These are phyloP conservation scores for Decapterus maruadsi DNA, from an alignment of 2,797 vertebrate species.

Conservation along the genomic window DNA sequence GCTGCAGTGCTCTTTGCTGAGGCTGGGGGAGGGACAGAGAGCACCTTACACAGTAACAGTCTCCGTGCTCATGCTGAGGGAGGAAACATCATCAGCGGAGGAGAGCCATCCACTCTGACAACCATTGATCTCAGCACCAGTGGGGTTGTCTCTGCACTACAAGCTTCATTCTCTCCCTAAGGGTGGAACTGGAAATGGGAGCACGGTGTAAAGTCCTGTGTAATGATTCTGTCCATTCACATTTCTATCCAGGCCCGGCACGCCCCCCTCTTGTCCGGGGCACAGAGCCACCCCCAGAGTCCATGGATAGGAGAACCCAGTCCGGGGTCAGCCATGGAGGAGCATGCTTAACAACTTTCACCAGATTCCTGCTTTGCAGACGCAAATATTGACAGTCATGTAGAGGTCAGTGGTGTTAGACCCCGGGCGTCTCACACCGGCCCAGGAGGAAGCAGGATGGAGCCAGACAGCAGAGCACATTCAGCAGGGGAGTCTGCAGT, in stretches of 20 bases:
- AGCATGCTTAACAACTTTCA: not conserved
- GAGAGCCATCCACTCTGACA: constrained; percentile 43
- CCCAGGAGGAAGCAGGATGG: constrained; percentile 9
- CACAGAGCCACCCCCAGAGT: not conserved
- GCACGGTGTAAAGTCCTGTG: constrained; percentile 48
- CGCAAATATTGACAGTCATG: constrained; percentile 10
- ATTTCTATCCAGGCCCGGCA: constrained; percentile 39
- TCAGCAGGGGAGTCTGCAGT: constrained; percentile 47
- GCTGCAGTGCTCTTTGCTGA: not conserved
- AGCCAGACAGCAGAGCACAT: constrained; percentile 23
- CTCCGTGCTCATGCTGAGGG: constrained; percentile 48
- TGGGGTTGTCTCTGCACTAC: not conserved
- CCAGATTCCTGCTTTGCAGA: constrained; percentile 6
- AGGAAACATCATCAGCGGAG: constrained; percentile 38
- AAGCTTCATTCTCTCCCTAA: constrained; percentile 45
- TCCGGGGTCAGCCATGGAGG: not conserved
- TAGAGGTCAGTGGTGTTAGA: constrained; percentile 37
- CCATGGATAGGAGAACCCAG: not conserved
- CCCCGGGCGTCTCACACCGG: not conserved
- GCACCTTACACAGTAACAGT: constrained; percentile 5
- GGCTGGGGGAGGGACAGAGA: not conserved
- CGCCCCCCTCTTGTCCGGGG: not conserved
- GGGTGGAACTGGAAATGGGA: constrained; percentile 23
- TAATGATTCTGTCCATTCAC: constrained; percentile 64
- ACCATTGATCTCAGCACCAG: constrained; percentile 50